phyloP scores from a whole-genome alignment of 1,140 invertebrate genomes.

The Aphelinus atriplicis region DNA sequence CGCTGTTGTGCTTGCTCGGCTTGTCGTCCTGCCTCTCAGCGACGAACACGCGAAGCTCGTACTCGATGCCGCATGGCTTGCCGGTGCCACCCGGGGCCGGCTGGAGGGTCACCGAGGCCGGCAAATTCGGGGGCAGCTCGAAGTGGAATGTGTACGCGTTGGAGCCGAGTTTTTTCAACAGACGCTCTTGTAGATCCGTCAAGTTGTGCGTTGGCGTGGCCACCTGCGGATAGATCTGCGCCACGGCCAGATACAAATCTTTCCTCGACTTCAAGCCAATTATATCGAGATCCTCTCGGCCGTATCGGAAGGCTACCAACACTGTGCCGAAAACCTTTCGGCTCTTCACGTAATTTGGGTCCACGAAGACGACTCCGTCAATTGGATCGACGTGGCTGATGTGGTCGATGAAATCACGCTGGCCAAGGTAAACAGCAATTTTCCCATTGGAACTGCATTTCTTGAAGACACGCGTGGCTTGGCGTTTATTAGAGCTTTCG shows the following conservation, averaged over 20 bases:
- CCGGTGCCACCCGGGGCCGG: constrained; percentile 92
- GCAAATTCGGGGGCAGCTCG: constrained; percentile 94
- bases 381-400: no score
- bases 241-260: constrained; percentile 93
- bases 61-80: constrained; percentile 96
- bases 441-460: no score
- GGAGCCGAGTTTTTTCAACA: constrained; percentile 94
- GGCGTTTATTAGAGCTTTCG: no score
- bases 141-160: constrained; percentile 99
- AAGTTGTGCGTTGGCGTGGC: constrained; percentile 70
- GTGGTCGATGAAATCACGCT: no score
- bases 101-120: constrained; percentile 93
- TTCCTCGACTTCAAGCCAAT: constrained; percentile 97
- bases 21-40: constrained; percentile 92
- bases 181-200: constrained; percentile 90
- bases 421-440: no score
- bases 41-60: constrained; percentile 94
- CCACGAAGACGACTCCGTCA: constrained; percentile 88
- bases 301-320: constrained; percentile 96
- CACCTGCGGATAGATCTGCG: constrained; percentile 81
- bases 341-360: constrained; percentile 96
- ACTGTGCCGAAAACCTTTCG: constrained; percentile 95
- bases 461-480: no score
- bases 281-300: constrained; percentile 96
- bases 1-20: constrained; percentile 92